Percentiles rank a stretch among this genome's conserved stretches.
Evolutionary conservation across 2,888 invertebrate genomes (phyloP).

Genomic region (Xestia c-nigrum): DNA sequence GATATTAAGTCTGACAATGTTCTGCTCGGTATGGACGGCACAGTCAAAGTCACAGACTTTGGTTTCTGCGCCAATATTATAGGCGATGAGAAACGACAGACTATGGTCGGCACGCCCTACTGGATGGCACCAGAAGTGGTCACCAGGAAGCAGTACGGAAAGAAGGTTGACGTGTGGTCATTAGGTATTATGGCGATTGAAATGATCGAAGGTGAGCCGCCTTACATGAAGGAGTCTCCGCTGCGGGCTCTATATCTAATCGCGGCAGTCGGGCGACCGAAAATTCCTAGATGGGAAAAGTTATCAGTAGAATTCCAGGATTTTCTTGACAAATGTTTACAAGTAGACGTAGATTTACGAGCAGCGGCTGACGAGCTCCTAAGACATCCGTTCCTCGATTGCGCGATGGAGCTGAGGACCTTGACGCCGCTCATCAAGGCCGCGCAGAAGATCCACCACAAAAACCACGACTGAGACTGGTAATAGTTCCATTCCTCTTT

Average conservation of each 20-base stretch:
- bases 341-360: slow-evolving; percentile 95
- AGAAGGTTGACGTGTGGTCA: slow-evolving; percentile 98
- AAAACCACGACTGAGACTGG: slow-evolving; percentile 86
- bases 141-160: slow-evolving; percentile 97
- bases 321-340: slow-evolving; percentile 96
- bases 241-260: slow-evolving; percentile 98
- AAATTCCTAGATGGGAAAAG: slow-evolving; percentile 95
- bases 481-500: slow-evolving; percentile 76
- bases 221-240: slow-evolving; percentile 98
- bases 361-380: slow-evolving; percentile 95
- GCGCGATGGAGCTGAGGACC: slow-evolving; percentile 95
- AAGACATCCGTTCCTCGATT: slow-evolving; percentile 94
- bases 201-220: slow-evolving; percentile 98
- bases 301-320: slow-evolving; percentile 94
- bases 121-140: slow-evolving; percentile 99
- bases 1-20: slow-evolving; percentile 99
- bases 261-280: slow-evolving; percentile 98
- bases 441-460: slow-evolving; percentile 96
- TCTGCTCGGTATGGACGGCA: slow-evolving; percentile 97
- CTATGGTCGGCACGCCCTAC: slow-evolving; percentile 99
- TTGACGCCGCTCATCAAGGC: slow-evolving; percentile 97
- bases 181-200: slow-evolving; percentile 99
- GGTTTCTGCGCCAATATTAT: slow-evolving; percentile 99
- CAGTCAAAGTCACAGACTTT: slow-evolving; percentile 98
- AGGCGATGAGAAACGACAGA: slow-evolving; percentile 98